Conservation (phyloP, 2,888 invertebrate genomes). For the Eilema caniola region DNA sequence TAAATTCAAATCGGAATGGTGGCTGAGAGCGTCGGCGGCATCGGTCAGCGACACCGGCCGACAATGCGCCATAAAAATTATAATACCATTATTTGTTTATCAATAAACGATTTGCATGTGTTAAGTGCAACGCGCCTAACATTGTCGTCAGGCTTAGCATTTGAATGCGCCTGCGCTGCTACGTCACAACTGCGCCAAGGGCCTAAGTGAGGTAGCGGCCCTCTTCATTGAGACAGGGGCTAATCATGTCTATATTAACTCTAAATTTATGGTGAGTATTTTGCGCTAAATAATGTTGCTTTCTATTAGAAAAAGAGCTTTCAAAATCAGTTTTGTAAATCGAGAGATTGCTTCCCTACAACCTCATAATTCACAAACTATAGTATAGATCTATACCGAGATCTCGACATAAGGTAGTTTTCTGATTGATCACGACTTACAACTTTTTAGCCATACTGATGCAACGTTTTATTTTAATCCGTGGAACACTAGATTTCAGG, state of each 20-base stretch:
- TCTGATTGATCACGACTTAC: no score
- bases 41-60: conserved; percentile 70
- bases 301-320: no score
- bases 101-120: conserved; percentile 84
- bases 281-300: no score
- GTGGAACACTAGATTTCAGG: no score
- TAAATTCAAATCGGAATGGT: conserved; percentile 70
- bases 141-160: conserved; percentile 72
- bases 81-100: conserved; percentile 83
- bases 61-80: conserved; percentile 81
- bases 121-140: conserved; percentile 66
- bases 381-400: no score
- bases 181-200: conserved; percentile 26
- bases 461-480: no score
- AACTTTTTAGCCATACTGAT: no score
- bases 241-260: conserved; percentile 21
- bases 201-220: background rate
- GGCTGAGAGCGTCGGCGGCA: conserved; percentile 45
- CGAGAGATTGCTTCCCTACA: no score
- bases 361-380: no score
- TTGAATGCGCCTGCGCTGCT: conserved; percentile 68
- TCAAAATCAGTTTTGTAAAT: no score
- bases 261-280: background rate
- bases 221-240: background rate
- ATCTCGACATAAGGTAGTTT: no score